phyloP scores from a whole-genome alignment of 2,797 vertebrate genomes.

The Acanthurus lineatus region DNA sequence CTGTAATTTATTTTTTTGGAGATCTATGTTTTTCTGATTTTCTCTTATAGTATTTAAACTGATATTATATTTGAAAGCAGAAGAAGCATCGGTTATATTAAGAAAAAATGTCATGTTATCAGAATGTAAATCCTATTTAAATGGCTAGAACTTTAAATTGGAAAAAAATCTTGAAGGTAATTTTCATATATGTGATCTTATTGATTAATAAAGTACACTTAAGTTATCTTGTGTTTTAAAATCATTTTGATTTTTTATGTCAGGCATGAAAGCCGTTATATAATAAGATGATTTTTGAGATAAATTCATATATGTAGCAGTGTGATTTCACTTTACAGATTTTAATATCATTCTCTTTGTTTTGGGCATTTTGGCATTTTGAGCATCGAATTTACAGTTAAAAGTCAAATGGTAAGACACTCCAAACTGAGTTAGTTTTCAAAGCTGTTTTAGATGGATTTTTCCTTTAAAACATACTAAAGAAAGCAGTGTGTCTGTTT shows the following conservation, averaged over 20 bases:
- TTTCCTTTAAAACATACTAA: neutral
- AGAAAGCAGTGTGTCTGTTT: neutral
- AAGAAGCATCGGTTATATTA: no score
- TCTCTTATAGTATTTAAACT: neutral
- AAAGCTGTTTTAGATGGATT: no score
- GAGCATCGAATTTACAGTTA: neutral
- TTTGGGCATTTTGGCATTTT: neutral
- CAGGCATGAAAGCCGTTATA: neutral
- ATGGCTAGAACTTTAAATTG: no score
- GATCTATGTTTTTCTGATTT: neutral
- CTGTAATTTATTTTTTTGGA: neutral
- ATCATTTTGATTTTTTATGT: neutral
- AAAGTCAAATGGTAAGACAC: neutral
- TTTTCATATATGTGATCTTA: neutral
- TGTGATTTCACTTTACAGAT: neutral
- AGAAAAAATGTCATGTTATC: no score
- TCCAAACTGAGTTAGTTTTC: neutral
- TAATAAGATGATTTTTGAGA: neutral
- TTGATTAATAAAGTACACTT: neutral
- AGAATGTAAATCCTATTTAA: no score
- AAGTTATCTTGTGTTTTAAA: neutral
- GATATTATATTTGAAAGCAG: neutral
- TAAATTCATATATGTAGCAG: neutral
- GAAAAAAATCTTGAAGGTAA: neutral
- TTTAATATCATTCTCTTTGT: neutral